A percentile compares a stretch with the other conserved stretches of the same genome.
Evolutionary conservation across 2,888 invertebrate species (phyloP).

Genomic region (Nymphalis urticae): DNA sequence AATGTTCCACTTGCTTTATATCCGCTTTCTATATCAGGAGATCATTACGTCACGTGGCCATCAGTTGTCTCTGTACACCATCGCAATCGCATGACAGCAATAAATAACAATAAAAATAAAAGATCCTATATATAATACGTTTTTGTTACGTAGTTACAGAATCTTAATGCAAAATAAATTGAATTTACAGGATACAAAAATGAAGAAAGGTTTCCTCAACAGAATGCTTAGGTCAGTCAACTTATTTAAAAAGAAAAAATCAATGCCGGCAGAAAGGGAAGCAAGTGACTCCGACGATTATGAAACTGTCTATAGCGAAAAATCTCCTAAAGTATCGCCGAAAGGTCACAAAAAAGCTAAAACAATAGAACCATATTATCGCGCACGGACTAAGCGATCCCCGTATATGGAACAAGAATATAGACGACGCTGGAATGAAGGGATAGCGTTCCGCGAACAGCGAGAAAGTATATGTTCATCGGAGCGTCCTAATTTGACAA

Average conservation of each 20-base stretch:
- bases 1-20: not conserved
- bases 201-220: constrained; percentile 53
- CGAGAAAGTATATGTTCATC: constrained; percentile 18
- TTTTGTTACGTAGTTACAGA: too few relatives aligned
- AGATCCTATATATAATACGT: too few relatives aligned
- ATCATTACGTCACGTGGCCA: too few relatives aligned
- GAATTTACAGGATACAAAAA: constrained; percentile 43
- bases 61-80: too few relatives aligned
- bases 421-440: constrained; percentile 60
- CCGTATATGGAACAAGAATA: constrained; percentile 67
- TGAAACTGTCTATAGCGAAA: constrained; percentile 58
- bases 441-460: constrained; percentile 50
- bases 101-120: too few relatives aligned
- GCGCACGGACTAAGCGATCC: constrained; percentile 24
- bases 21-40: too few relatives aligned
- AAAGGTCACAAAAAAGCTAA: constrained; percentile 15
- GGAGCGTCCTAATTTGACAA: constrained; percentile 38
- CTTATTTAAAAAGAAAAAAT: constrained; percentile 51
- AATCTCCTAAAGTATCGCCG: constrained; percentile 31
- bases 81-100: too few relatives aligned
- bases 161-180: not conserved
- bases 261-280: constrained; percentile 42
- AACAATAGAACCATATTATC: not conserved
- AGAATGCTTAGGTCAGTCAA: constrained; percentile 59
- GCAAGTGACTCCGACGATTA: constrained; percentile 58